These are phyloP conservation scores for Cinara cedri DNA, from an alignment of 2,888 invertebrate species.

Conservation along the genomic window DNA sequence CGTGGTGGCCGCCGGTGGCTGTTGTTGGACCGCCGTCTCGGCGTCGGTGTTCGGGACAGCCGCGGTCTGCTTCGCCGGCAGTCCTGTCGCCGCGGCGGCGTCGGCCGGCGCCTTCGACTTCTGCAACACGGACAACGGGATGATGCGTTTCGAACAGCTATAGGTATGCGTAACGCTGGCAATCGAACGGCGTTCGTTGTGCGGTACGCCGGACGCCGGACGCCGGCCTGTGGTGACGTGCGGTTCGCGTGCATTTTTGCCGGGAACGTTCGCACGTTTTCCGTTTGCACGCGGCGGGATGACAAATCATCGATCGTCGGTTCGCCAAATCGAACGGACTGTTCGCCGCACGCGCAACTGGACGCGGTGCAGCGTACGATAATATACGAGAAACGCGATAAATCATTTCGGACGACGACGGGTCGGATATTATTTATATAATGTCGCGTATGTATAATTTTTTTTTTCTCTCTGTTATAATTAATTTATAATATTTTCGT, in stretches of 20 bases:
- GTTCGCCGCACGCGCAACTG: no score
- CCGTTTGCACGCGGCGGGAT: no score
- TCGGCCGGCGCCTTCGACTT: neutral
- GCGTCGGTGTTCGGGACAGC: neutral
- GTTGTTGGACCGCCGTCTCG: neutral
- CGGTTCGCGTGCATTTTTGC: neutral
- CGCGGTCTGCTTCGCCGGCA: neutral
- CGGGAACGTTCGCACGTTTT: no score
- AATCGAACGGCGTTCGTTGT: neutral
- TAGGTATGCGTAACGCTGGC: neutral
- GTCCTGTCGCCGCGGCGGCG: constrained; percentile 2
- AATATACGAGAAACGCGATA: no score
- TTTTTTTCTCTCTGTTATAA: no score
- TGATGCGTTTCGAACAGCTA: constrained; percentile 19
- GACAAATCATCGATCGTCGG: no score
- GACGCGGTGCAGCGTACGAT: no score
- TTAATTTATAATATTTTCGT: no score
- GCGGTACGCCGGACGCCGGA: neutral
- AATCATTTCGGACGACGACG: no score
- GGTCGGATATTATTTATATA: no score
- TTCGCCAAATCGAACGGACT: no score
- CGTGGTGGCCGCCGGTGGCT: constrained; percentile 19
- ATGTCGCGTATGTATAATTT: no score
- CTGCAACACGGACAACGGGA: constrained; percentile 52
- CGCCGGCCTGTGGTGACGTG: neutral